Conservation (phyloP, 2,888 invertebrate species). For the Tetrapedia diversipes region DNA sequence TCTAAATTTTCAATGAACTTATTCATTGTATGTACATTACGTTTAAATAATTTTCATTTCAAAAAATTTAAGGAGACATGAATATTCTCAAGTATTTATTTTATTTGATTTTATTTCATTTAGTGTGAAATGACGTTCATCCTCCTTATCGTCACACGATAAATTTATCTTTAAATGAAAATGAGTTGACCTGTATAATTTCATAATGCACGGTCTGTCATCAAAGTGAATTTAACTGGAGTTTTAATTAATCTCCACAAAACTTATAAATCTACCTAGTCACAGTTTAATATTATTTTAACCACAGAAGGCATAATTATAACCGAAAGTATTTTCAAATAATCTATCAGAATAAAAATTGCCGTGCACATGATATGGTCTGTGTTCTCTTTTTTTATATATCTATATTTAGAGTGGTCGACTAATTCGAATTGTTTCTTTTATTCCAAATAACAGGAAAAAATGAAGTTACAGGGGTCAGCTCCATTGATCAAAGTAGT, state of each 20-base stretch:
- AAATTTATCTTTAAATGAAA: constrained; percentile 19
- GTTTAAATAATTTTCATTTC: neutral
- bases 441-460: too few relatives aligned
- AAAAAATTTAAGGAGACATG: too few relatives aligned
- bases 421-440: too few relatives aligned
- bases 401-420: neutral
- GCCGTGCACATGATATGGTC: constrained; percentile 55
- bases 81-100: neutral
- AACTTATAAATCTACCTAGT: constrained; percentile 7
- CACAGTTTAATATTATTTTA: constrained; percentile 36
- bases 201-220: neutral
- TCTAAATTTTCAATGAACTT: neutral
- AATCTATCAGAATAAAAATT: constrained; percentile 77
- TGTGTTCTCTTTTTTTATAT: constrained; percentile 19
- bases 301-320: constrained; percentile 58
- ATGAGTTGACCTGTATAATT: constrained; percentile 9
- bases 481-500: too few relatives aligned
- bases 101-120: neutral
- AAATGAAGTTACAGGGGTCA: too few relatives aligned
- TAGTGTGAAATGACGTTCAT: too few relatives aligned
- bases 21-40: neutral
- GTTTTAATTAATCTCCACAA: neutral
- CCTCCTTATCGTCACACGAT: neutral
- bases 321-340: constrained; percentile 73
- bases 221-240: neutral